A percentile compares a stretch with the other conserved stretches of the same genome.
Evolutionary conservation across 2,888 invertebrate species (phyloP).

Genomic region (Pelosia muscerda): DNA sequence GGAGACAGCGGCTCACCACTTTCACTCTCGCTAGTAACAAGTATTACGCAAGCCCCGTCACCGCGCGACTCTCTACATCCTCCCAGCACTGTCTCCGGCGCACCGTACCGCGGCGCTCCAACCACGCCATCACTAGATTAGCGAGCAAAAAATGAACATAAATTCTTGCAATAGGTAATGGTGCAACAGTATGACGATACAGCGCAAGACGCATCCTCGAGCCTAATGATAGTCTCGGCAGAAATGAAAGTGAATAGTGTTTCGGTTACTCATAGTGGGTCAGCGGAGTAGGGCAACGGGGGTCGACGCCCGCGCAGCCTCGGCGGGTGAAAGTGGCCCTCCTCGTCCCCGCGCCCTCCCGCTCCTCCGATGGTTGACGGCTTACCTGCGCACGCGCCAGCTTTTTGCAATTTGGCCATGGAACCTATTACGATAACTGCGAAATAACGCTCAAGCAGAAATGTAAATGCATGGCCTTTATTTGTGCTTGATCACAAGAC

Average conservation of each 20-base stretch:
- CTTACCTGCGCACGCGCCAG: constrained; percentile 81
- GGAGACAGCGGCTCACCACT: constrained; percentile 81
- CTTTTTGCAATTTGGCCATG: constrained; percentile 87
- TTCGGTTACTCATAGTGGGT: constrained; percentile 82
- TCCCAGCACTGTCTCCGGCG: constrained; percentile 63
- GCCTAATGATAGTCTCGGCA: constrained; percentile 76
- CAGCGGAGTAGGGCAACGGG: constrained; percentile 84
- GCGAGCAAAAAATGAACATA: constrained; percentile 48
- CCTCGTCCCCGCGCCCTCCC: constrained; percentile 65
- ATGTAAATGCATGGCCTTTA: constrained; percentile 82
- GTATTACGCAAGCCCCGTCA: constrained; percentile 78
- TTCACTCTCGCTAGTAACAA: constrained; percentile 84
- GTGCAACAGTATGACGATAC: constrained; percentile 61
- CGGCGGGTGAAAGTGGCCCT: constrained; percentile 84
- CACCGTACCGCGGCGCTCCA: constrained; percentile 47
- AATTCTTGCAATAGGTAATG: constrained; percentile 59
- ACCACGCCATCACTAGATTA: constrained; percentile 39
- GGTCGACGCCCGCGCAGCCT: constrained; percentile 86
- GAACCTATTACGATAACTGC: constrained; percentile 84
- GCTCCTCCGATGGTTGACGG: constrained; percentile 66
- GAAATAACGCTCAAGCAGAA: constrained; percentile 78
- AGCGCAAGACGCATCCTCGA: constrained; percentile 78
- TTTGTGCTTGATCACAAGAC: constrained; percentile 69
- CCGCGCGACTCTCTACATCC: constrained; percentile 73
- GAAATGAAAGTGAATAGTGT: constrained; percentile 84